A percentile compares a stretch with the other conserved stretches of the same genome.
Conservation (phyloP, 2,113 vertebrate species). For the Origma solitaria region DNA sequence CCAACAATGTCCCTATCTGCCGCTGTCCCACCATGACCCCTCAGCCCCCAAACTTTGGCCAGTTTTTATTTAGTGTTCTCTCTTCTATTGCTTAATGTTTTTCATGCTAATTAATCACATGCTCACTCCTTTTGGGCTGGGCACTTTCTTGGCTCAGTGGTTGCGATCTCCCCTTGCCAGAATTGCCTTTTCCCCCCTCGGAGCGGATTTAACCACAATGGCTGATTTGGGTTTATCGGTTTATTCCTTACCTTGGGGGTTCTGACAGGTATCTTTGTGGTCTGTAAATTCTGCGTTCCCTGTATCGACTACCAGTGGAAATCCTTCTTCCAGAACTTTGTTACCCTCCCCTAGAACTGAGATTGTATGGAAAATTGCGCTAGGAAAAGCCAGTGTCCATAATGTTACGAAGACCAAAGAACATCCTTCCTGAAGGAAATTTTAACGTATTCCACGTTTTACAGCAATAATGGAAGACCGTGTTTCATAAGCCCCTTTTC, state of each 20-base stretch:
- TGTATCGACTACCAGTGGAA: fast-evolving
- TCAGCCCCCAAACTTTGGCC: not conserved
- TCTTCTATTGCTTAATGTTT: not conserved
- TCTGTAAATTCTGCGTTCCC: not conserved
- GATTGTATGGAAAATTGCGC: too few relatives aligned
- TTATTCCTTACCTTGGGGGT: fast-evolving
- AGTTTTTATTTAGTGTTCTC: not conserved
- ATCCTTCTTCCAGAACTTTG: fast-evolving
- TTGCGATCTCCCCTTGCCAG: not conserved
- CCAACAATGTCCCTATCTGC: not conserved
- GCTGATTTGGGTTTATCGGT: fast-evolving
- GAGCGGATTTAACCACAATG: fast-evolving
- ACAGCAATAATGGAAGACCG: not conserved
- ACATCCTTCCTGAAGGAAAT: not conserved
- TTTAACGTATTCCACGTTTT: fast-evolving
- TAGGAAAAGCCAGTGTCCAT: too few relatives aligned
- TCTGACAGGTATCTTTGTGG: fast-evolving
- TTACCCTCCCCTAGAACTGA: fast-evolving
- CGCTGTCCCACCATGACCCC: not conserved
- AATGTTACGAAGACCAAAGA: too few relatives aligned
- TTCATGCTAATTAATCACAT: fast-evolving
- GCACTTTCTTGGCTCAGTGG: fast-evolving
- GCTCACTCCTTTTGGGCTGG: fast-evolving
- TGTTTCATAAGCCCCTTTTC: too few relatives aligned
- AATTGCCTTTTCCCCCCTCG: fast-evolving